Percentiles rank a stretch among this genome's conserved stretches.
phyloP scores from a whole-genome alignment of 2,797 vertebrate species.

The Calcarius lapponicus region DNA sequence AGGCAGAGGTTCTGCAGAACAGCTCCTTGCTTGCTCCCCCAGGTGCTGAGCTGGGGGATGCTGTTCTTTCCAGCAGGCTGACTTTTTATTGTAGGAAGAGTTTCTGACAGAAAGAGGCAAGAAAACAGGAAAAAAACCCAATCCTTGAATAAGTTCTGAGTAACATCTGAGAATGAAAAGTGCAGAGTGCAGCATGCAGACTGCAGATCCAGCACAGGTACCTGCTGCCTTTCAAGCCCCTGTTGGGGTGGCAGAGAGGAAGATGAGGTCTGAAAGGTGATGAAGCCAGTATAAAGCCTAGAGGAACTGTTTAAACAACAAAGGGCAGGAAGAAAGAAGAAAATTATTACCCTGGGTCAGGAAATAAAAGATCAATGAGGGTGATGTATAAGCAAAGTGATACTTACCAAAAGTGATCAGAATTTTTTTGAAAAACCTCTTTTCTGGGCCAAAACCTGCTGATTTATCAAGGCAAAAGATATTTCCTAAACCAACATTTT shows the following conservation, averaged over 20 bases:
- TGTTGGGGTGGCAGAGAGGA: not conserved
- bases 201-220: not conserved
- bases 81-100: not conserved
- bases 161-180: not conserved
- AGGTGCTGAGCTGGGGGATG: not conserved
- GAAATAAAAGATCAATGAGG: not conserved
- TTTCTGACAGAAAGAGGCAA: not conserved
- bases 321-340: not conserved
- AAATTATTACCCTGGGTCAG: not conserved
- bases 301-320: not conserved
- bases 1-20: not conserved
- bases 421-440: accelerated
- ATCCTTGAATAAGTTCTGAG: not conserved
- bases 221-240: not conserved
- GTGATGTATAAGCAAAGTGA: not conserved
- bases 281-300: not conserved
- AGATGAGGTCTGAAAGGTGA: not conserved
- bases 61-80: not conserved
- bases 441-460: not conserved
- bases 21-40: not conserved
- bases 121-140: not conserved
- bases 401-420: not conserved
- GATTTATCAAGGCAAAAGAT: not conserved
- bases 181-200: accelerated
- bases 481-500: not conserved